Evolutionary conservation across 2,113 vertebrate genomes (phyloP).

Genomic region (Hypomesus transpacificus): DNA sequence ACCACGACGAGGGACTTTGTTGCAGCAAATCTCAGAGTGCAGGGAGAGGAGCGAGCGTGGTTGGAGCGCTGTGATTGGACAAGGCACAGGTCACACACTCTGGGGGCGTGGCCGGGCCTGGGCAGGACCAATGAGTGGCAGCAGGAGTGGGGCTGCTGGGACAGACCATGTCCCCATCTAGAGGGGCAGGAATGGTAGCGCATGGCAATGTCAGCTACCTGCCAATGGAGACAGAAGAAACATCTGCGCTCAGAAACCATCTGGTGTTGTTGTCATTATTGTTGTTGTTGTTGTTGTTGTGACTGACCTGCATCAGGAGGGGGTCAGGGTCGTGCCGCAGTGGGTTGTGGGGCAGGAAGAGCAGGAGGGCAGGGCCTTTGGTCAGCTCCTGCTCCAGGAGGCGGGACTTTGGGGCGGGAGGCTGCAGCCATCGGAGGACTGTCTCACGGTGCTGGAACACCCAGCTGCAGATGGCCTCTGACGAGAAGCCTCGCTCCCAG

Average conservation of each 20-base stretch:
- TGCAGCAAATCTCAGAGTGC: conserved; percentile 33
- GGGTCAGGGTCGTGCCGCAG: conserved; percentile 70
- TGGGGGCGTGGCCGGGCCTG: conserved; percentile 55
- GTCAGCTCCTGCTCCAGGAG: conserved; percentile 85
- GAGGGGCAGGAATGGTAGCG: conserved; percentile 82
- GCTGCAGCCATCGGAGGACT: conserved; percentile 85
- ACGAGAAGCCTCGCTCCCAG: conserved; percentile 81
- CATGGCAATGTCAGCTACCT: conserved; percentile 88
- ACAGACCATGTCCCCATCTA: conserved; percentile 6
- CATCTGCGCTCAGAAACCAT: not conserved
- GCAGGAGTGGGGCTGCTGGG: conserved; percentile 58
- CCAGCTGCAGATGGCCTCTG: conserved; percentile 87
- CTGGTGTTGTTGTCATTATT: not conserved
- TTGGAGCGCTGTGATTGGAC: conserved; percentile 52
- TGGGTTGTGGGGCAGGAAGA: conserved; percentile 89
- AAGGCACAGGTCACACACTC: conserved; percentile 86
- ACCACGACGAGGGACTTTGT: conserved; percentile 46
- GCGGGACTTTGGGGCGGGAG: conserved; percentile 88
- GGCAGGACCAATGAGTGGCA: conserved; percentile 83
- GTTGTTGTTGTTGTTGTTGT: not conserved
- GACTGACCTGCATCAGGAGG: conserved; percentile 82
- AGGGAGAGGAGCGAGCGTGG: conserved; percentile 50
- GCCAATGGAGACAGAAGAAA: conserved; percentile 12
- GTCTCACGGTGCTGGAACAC: conserved; percentile 83
- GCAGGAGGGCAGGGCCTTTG: conserved; percentile 89